A percentile compares a stretch with the other conserved stretches of the same genome.
Conservation (phyloP, 2,113 vertebrate genomes). For the Psilopogon haemacephalus region DNA sequence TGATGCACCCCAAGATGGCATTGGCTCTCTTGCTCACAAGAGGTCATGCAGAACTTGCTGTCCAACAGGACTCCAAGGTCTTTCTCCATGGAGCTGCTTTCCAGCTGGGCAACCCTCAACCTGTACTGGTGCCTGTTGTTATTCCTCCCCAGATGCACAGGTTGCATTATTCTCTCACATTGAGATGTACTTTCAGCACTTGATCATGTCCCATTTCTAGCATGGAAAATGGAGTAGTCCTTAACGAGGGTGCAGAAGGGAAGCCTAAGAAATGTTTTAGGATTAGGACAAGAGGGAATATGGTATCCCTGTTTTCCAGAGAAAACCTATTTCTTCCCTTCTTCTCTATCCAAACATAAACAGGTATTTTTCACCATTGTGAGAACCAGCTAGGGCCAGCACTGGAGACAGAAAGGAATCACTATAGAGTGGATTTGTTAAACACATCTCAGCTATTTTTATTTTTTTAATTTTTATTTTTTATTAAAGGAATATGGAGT, state of each 20-base stretch:
- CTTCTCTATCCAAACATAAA: neutral
- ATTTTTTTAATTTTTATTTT: neutral
- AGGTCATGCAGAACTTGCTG: too few relatives aligned
- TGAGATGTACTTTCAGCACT: neutral
- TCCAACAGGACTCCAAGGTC: too few relatives aligned
- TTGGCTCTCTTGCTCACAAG: too few relatives aligned
- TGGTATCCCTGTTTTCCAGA: neutral
- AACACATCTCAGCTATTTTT: slow-evolving; percentile 45
- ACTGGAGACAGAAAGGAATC: neutral
- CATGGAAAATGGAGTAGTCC: neutral
- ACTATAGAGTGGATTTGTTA: slow-evolving; percentile 31
- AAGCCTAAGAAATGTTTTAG: slow-evolving; percentile 1
- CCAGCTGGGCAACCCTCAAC: too few relatives aligned
- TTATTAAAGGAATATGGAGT: slow-evolving; percentile 72
- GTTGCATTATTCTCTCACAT: too few relatives aligned
- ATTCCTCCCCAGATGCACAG: too few relatives aligned
- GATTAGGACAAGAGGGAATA: neutral
- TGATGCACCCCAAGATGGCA: too few relatives aligned
- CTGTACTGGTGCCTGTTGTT: too few relatives aligned
- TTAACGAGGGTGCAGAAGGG: neutral
- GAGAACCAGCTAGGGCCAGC: neutral
- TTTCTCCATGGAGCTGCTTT: too few relatives aligned
- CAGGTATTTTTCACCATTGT: neutral
- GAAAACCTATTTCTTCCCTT: neutral
- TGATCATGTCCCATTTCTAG: neutral